Base-by-base conservation (phyloP, 2,888 invertebrate species). In the Eupithecia tripunctaria region DNA sequence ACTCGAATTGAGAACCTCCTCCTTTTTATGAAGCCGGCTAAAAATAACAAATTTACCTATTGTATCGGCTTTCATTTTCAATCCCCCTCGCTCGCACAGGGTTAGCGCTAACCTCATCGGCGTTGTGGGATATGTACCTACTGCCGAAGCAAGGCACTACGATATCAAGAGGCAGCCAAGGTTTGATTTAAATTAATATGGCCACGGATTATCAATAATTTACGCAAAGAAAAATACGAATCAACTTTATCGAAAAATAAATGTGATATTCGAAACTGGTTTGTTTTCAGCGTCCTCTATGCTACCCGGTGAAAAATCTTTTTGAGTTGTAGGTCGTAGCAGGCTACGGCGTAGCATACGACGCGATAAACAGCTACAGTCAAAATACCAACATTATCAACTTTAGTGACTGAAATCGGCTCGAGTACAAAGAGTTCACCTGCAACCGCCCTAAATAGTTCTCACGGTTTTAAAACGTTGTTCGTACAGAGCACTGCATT, bases 401-500 rank as follows among this genome's bases (percentile, higher is more conserved):
- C 29, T 29, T 18, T 5, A 29, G 7, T 60, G 29, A 29, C 18
- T 60, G 27, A 32, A 60, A 29, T 36, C 12, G n/a, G 63, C 15
- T 14, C 3, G 5, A 18, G 63, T 10, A 32, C 25, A 25, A 21
- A 56, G 12, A 12, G n/a, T 10, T 41, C 38, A 25, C 38, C 38
- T 21, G 14, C 15, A 36, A 38, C 29, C 38, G 36, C 64, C 38
- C 21, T 38, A 41, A 66, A 70, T 75, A 78, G 72, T 85, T 87
- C 87, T 83, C 87, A 87, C 87, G 82, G 80, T 76, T 79, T 77
- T 73, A 78, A 78, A 81, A 76, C 67, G 18, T 68, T 70, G 69
- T 72, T 76, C 76, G 73, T 68, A 74, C 74, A 69, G 64, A 59
- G 68, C 73, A 78, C 78, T 73, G 73, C 71, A 79, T 82, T 80